phyloP scores from a whole-genome alignment of 2,888 invertebrate species.

The Monoplex corrugatus region DNA sequence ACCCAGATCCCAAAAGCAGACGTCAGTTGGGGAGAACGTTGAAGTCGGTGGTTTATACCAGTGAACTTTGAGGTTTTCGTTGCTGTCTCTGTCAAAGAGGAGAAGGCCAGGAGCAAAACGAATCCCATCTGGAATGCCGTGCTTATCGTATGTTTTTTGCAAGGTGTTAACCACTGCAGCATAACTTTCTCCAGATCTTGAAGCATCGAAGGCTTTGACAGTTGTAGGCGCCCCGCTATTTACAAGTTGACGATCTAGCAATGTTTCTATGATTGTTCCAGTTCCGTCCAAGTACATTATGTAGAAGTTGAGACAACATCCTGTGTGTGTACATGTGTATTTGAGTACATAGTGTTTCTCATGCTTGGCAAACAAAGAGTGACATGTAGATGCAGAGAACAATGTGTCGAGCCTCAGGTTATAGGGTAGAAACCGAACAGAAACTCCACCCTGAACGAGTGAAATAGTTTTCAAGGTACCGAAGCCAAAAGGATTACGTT shows the following conservation, averaged over 20 bases:
- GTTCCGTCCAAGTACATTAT: not conserved
- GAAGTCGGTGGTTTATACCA: not conserved
- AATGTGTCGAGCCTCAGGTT: not conserved
- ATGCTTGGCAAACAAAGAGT: not conserved
- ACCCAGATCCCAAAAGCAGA: slow-evolving; percentile 3
- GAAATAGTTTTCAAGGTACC: not conserved
- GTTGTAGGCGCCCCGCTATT: not conserved
- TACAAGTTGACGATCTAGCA: not conserved
- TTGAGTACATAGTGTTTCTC: not conserved
- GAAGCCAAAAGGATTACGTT: not conserved
- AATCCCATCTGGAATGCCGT: not conserved
- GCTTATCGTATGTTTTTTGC: not conserved
- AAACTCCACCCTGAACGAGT: not conserved
- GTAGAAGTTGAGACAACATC: not conserved
- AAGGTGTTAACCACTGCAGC: not conserved
- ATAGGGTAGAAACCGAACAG: not conserved
- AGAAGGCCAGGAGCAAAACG: not conserved
- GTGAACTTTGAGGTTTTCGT: not conserved
- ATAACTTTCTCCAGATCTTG: not conserved
- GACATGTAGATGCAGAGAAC: not conserved
- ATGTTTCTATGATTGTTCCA: not conserved
- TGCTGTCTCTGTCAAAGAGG: not conserved
- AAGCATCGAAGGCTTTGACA: not conserved
- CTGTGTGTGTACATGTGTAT: not conserved
- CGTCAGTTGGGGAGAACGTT: not conserved